Percentiles rank a stretch among this genome's conserved stretches.
These are phyloP conservation scores for Lasioglossum oenotherae DNA, from an alignment of 2,888 invertebrate species.

Conservation along the genomic window DNA sequence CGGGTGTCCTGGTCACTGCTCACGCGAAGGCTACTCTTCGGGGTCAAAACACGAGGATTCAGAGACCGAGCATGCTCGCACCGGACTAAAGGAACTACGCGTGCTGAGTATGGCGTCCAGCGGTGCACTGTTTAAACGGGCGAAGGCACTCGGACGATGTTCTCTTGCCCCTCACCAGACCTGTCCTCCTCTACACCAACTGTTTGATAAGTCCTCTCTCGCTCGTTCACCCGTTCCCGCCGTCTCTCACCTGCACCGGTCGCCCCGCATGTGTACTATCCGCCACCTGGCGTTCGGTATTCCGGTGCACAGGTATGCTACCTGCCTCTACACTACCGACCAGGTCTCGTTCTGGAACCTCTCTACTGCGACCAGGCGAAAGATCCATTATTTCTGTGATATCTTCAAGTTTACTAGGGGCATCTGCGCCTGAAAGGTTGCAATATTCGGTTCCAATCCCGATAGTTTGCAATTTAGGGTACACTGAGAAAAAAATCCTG, in stretches of 20 bases:
- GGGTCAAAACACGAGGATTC: slow-evolving; percentile 29
- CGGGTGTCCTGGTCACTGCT: slow-evolving; percentile 34
- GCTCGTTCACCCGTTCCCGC: slow-evolving; percentile 56
- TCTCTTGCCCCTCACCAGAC: slow-evolving; percentile 44
- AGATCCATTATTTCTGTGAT: background rate
- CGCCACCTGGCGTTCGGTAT: slow-evolving; percentile 56
- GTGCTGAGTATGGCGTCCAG: slow-evolving; percentile 67
- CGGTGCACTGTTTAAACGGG: slow-evolving; percentile 63
- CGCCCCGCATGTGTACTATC: slow-evolving; percentile 34
- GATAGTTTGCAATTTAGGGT: background rate
- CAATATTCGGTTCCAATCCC: no score
- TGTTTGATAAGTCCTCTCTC: slow-evolving; percentile 69
- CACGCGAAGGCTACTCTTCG: slow-evolving; percentile 15
- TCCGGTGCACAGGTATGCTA: slow-evolving; percentile 8
- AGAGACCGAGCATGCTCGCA: slow-evolving; percentile 30
- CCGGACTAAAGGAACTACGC: slow-evolving; percentile 21
- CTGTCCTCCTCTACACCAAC: slow-evolving; percentile 48
- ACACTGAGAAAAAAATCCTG: no score
- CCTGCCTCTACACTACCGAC: slow-evolving; percentile 46
- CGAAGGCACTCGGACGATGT: slow-evolving; percentile 54
- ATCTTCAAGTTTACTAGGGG: background rate
- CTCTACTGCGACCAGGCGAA: background rate
- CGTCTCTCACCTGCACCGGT: slow-evolving; percentile 64
- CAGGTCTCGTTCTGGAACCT: background rate
- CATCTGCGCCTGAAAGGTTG: background rate